A percentile compares a stretch with the other conserved stretches of the same genome.
Conservation (phyloP, 2,888 invertebrate genomes). For the Alcis repandata region DNA sequence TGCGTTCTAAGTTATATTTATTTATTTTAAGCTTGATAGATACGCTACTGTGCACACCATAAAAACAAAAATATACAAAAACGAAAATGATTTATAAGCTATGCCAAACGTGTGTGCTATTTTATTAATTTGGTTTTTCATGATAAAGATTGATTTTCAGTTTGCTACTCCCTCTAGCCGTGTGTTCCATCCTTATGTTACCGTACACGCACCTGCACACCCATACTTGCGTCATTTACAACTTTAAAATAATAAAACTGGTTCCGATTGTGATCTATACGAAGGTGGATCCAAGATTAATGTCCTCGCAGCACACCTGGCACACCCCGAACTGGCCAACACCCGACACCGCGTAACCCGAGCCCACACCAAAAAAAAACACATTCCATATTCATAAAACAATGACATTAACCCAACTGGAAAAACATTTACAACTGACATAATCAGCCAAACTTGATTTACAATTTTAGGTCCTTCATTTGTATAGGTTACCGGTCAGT, state of each 20-base stretch:
- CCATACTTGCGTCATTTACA: slow-evolving; percentile 84
- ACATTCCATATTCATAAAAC: slow-evolving; percentile 66
- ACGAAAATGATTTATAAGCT: too few species aligned
- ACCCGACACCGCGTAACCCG: slow-evolving; percentile 62
- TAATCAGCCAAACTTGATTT: slow-evolving; percentile 51
- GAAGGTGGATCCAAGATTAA: slow-evolving; percentile 81
- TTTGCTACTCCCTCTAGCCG: slow-evolving; percentile 54
- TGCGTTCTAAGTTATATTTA: too few species aligned
- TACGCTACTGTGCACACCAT: too few species aligned
- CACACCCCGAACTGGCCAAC: slow-evolving; percentile 50
- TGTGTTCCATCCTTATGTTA: slow-evolving; percentile 63
- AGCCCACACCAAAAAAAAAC: slow-evolving; percentile 61
- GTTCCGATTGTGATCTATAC: slow-evolving; percentile 85
- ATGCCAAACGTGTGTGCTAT: too few species aligned
- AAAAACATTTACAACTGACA: slow-evolving; percentile 57
- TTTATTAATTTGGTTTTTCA: too few species aligned
- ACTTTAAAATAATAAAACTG: slow-evolving; percentile 86
- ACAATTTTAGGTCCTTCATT: slow-evolving; percentile 11
- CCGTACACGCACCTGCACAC: slow-evolving; percentile 78
- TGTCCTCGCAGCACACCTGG: slow-evolving; percentile 77
- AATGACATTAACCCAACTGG: slow-evolving; percentile 61
- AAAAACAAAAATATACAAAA: too few species aligned
- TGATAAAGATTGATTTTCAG: slow-evolving; percentile 27
- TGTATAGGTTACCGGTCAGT: slow-evolving; percentile 42
- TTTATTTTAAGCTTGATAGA: too few species aligned